A percentile compares a stretch with the other conserved stretches of the same genome.
Conservation (phyloP, 53 echinoderm and acorn worm genomes). For the Hippasteria phrygiana region DNA sequence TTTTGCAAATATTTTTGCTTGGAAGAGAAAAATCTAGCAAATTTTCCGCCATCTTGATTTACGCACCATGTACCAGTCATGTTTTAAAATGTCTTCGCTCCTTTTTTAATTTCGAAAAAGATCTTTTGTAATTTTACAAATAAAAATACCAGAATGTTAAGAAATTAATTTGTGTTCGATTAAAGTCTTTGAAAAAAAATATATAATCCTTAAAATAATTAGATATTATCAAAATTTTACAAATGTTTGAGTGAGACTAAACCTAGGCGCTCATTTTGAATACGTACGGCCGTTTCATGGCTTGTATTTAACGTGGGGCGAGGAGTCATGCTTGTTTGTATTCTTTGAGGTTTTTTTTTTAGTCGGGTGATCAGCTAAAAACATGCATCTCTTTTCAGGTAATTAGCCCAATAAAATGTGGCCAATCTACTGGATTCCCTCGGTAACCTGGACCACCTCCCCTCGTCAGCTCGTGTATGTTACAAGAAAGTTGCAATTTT, state of each 20-base stretch:
- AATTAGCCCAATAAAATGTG: neutral
- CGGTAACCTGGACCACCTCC: too few species aligned
- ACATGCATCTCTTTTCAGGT: conserved; percentile 27
- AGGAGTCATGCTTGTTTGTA: neutral
- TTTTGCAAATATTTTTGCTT: conserved; percentile 80
- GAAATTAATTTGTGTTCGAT: neutral
- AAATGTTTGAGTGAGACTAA: conserved; percentile 12
- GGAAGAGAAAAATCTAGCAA: conserved; percentile 75
- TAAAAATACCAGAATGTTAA: neutral
- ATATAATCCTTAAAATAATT: neutral
- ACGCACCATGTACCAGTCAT: neutral
- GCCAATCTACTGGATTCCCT: too few species aligned
- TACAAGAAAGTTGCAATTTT: too few species aligned
- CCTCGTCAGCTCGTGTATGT: too few species aligned
- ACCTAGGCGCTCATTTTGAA: conserved; percentile 23
- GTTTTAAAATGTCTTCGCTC: too few species aligned
- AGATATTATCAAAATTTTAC: neutral
- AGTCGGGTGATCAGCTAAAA: neutral
- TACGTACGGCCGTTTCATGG: conserved; percentile 32
- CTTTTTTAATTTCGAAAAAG: neutral
- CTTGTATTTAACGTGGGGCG: neutral
- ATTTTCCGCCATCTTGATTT: conserved; percentile 83
- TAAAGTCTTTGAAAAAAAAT: neutral
- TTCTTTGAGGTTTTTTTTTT: too few species aligned
- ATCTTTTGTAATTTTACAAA: neutral